A percentile compares a stretch with the other conserved stretches of the same genome.
Conservation (phyloP, 2,888 invertebrate species). For the Germaria angustata region DNA sequence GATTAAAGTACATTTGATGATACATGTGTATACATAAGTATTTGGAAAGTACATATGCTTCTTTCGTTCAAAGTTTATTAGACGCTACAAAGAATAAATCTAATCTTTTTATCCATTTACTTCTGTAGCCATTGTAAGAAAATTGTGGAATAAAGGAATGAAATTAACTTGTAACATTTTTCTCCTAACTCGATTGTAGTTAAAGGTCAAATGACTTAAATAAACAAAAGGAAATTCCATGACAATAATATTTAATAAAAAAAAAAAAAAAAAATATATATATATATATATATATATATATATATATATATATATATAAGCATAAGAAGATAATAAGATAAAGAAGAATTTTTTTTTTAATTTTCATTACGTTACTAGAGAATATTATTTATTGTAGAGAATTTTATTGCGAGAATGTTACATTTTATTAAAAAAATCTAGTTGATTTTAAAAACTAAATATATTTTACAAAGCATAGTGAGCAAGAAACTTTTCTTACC, state of each 20-base stretch:
- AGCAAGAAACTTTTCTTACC: too few relatives aligned
- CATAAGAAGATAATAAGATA: too few relatives aligned
- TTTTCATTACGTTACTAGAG: too few relatives aligned
- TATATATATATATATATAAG: too few relatives aligned
- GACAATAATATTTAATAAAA: constrained; percentile 6
- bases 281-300: too few relatives aligned
- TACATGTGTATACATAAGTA: constrained; percentile 4
- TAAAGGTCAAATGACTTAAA: constrained; percentile 44
- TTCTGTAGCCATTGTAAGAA: constrained; percentile 6
- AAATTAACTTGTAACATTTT: constrained; percentile 26
- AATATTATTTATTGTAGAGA: too few relatives aligned
- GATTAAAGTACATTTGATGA: constrained; percentile 42
- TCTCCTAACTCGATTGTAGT: constrained; percentile 14
- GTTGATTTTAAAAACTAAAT: too few relatives aligned
- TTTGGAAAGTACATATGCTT: constrained; percentile 32
- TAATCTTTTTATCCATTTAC: constrained; percentile 48
- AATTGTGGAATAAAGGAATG: not conserved
- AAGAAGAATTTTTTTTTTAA: too few relatives aligned
- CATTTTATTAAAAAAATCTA: too few relatives aligned
- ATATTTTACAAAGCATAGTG: too few relatives aligned
- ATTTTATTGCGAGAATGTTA: too few relatives aligned
- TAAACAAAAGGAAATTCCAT: constrained; percentile 17
- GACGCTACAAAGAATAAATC: constrained; percentile 40
- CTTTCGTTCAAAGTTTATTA: not conserved
- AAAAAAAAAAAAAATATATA: too few relatives aligned